Evolutionary conservation across 2,797 vertebrate species (phyloP), one percentile per base, ranked within the genome.

Genomic region (Enteromius fasciolatus): DNA sequence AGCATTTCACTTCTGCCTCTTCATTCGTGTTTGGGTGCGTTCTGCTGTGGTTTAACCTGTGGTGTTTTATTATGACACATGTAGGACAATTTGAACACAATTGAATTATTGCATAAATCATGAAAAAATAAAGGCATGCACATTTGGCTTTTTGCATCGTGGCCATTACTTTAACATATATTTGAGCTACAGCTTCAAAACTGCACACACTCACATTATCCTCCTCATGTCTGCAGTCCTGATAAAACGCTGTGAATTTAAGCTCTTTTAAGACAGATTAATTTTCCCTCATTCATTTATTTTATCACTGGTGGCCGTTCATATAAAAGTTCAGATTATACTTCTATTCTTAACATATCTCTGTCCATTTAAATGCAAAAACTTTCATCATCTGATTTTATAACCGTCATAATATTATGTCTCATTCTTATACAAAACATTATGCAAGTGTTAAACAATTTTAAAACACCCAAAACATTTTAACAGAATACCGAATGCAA

Each of bases 271-370:
- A 86, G 75, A 73, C 75, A 69, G 44, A 82, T 73, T 74, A 31
- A 31, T 72, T 82, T 57, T 83, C 54, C 36, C 67, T 20, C n/a
- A 33, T 57, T 82, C 70, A 80, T 89, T 85, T 87, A 83, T 83
- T 86, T 76, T 73, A 83, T 78, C 28, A 75, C 64, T 46, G 59
- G 54, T 81, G 44, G 48, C 70, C 7, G 28, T 54, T 52, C 48
- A 36, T 17, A 20, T 3, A 31, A 52, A 17, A 33, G 23, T 28
- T 61, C 23, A 31, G 5, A 52, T 52, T 3, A 59, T 25, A 20
- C 52, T 59, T 57, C 33, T 50, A 73, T 73, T 77, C 59, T 76
- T 54, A 23, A 46, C 81, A 69, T 61, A 81, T 87, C 61, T 44
- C 23, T 67, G 64, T 80, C 74, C 20, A 28, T 82, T 54, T 23